Conservation (phyloP, 2,888 invertebrate species). For the Sepiola atlantica region DNA sequence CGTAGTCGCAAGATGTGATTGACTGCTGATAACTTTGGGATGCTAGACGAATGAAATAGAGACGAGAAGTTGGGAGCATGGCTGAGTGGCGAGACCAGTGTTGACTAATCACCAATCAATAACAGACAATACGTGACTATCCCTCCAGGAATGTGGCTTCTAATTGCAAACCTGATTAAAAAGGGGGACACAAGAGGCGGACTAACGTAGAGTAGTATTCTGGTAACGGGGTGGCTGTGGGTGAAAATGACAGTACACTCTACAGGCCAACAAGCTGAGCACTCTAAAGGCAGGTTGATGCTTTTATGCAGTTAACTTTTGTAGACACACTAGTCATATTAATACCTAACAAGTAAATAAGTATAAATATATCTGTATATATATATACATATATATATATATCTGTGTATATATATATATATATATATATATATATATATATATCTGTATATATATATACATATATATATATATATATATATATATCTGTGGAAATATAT, state of each 20-base stretch:
- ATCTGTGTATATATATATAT: no score
- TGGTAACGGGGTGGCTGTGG: not conserved
- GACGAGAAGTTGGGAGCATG: not conserved
- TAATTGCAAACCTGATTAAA: slow-evolving; percentile 8
- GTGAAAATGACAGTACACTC: not conserved
- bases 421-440: no score
- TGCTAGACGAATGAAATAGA: not conserved
- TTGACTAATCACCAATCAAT: slow-evolving; percentile 32
- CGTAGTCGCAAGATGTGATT: not conserved
- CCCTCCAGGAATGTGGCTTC: not conserved
- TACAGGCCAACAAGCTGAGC: not conserved
- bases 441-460: no score
- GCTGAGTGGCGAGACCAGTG: not conserved
- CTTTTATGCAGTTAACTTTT: not conserved
- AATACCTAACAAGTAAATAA: not conserved
- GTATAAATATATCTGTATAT: no score
- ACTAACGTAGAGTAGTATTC: not conserved
- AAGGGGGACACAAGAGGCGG: not conserved
- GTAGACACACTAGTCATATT: not conserved
- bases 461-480: no score
- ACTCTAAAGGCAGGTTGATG: not conserved
- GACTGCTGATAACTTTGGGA: not conserved
- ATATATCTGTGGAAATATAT: no score
- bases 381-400: no score
- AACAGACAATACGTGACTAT: slow-evolving; percentile 21